Percentiles rank a stretch among this genome's conserved stretches.
Conservation (phyloP, 2,797 vertebrate genomes). For the Danio kyathit region DNA sequence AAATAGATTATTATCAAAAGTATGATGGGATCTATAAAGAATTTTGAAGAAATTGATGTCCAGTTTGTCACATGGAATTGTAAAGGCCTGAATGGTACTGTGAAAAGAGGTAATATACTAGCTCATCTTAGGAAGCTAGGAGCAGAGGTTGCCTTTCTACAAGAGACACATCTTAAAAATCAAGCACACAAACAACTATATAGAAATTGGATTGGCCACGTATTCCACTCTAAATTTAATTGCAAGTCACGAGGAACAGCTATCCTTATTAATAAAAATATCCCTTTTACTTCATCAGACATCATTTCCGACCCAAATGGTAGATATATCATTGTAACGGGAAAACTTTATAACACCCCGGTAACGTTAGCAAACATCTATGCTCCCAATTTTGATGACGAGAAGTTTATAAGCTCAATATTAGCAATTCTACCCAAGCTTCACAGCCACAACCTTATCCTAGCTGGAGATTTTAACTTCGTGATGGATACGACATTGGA, state of each 20-base stretch:
- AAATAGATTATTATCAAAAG: background rate
- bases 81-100: background rate
- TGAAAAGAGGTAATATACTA: slow-evolving; percentile 4
- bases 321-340: background rate
- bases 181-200: slow-evolving; percentile 2
- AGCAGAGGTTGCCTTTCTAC: no score
- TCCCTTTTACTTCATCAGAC: background rate
- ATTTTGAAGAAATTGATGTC: background rate
- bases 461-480: background rate
- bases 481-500: background rate
- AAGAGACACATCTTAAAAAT: background rate
- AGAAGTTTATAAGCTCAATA: background rate
- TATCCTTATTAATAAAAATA: background rate
- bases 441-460: background rate
- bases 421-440: background rate
- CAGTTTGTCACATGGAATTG: background rate
- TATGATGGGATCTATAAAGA: background rate
- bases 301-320: background rate
- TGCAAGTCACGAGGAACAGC: background rate
- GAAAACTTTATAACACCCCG: background rate
- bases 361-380: background rate
- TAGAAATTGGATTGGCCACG: background rate
- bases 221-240: background rate
- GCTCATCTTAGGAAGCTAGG: no score
- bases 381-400: background rate